A percentile compares a stretch with the other conserved stretches of the same genome.
These are phyloP conservation scores for Canis aureus DNA, from an alignment of 2,113 vertebrate genomes.

Conservation along the genomic window DNA sequence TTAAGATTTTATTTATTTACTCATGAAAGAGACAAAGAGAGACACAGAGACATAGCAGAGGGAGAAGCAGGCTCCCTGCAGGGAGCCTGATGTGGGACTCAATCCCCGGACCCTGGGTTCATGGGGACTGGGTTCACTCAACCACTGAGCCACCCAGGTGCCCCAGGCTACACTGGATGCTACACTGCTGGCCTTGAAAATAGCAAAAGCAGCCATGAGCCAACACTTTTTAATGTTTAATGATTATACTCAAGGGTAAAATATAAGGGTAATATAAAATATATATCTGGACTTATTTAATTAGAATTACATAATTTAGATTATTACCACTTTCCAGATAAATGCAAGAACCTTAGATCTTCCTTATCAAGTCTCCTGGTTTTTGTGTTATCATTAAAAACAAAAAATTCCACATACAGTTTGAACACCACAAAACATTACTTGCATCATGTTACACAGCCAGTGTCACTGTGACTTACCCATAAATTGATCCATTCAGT, in stretches of 20 bases:
- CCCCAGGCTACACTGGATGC: too few species aligned
- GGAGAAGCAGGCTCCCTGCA: too few species aligned
- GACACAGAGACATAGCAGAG: too few species aligned
- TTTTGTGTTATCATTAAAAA: neutral
- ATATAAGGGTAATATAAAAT: neutral
- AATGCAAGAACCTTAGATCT: neutral
- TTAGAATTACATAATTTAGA: neutral
- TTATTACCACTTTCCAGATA: neutral
- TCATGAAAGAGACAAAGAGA: neutral
- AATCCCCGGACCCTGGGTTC: too few species aligned
- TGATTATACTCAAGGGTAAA: neutral
- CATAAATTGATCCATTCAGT: neutral
- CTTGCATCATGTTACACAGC: neutral
- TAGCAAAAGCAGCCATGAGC: too few species aligned
- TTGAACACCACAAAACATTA: neutral
- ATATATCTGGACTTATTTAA: neutral
- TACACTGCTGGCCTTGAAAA: too few species aligned
- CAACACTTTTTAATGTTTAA: neutral
- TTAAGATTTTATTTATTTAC: too few species aligned
- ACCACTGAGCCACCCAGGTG: too few species aligned
- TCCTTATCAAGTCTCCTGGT: neutral
- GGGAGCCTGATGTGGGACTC: too few species aligned
- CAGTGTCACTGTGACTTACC: neutral
- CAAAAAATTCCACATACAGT: neutral
- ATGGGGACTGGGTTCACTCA: too few species aligned